These are phyloP conservation scores for Holothuria leucospilota DNA, from an alignment of 53 echinoderm and acorn worm genomes.

Conservation along the genomic window DNA sequence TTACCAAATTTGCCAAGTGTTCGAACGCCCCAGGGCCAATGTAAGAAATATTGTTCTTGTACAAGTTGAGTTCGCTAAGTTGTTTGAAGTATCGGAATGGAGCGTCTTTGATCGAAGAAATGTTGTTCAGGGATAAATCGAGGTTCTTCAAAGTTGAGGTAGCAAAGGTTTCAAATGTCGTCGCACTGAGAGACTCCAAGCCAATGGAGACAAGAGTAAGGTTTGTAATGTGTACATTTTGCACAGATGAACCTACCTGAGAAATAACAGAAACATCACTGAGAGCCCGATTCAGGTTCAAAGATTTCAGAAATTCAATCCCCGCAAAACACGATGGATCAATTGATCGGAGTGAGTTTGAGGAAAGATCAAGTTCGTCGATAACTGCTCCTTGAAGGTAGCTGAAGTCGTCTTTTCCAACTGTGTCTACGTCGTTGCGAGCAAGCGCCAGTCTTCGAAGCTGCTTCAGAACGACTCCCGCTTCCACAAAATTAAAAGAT, in stretches of 20 bases:
- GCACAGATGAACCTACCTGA: constrained; percentile 56
- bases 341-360: constrained; percentile 64
- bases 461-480: constrained; percentile 36
- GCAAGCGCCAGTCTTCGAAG: constrained; percentile 70
- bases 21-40: constrained; percentile 59
- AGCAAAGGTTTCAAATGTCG: constrained; percentile 63
- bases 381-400: constrained; percentile 54
- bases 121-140: constrained; percentile 78
- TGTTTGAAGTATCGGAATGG: constrained; percentile 55
- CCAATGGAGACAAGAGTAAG: constrained; percentile 48
- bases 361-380: constrained; percentile 62
- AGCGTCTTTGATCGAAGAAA: constrained; percentile 49
- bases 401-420: constrained; percentile 66
- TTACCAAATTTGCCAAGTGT: constrained; percentile 56
- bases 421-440: constrained; percentile 52
- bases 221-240: constrained; percentile 32
- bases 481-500: constrained; percentile 62
- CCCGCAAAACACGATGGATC: constrained; percentile 58
- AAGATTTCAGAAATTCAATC: constrained; percentile 43
- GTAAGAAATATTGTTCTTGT: constrained; percentile 59
- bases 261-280: constrained; percentile 34
- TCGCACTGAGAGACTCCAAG: constrained; percentile 45
- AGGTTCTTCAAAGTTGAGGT: constrained; percentile 62
- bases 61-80: constrained; percentile 56
- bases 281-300: constrained; percentile 64